phyloP scores from a whole-genome alignment of 1,140 invertebrate species.

The Hycleus phaleratus region DNA sequence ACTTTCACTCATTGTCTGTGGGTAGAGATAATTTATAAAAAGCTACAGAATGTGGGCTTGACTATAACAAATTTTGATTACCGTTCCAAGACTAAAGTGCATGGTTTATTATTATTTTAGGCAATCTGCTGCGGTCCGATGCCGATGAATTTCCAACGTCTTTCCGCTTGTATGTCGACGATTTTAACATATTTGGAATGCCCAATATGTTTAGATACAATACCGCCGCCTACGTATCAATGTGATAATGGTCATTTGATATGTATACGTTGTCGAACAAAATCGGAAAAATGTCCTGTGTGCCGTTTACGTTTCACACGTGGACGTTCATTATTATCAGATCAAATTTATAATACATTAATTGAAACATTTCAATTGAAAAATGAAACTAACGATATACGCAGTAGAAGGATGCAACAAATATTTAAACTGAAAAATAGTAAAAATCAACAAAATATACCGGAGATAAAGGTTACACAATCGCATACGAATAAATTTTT shows the following conservation, averaged over 20 bases:
- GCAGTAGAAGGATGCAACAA: conserved; percentile 27
- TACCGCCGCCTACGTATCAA: conserved; percentile 53
- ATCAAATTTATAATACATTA: conserved; percentile 47
- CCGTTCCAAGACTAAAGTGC: too few relatives aligned
- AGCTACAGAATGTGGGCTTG: too few relatives aligned
- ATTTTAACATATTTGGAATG: conserved; percentile 53
- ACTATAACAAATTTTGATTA: too few relatives aligned
- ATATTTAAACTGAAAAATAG: conserved; percentile 26
- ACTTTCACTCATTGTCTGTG: too few relatives aligned
- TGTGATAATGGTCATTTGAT: conserved; percentile 60
- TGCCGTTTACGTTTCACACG: conserved; percentile 48
- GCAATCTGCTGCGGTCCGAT: conserved; percentile 47
- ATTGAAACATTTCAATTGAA: conserved; percentile 43
- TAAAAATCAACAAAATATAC: conserved; percentile 27
- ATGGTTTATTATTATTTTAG: conserved; percentile 26
- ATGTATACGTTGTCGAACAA: conserved; percentile 51
- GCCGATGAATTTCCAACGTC: conserved; percentile 44
- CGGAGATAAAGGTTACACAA: conserved; percentile 33
- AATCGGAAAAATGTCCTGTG: conserved; percentile 52
- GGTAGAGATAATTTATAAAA: too few relatives aligned
- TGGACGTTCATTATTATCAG: conserved; percentile 49
- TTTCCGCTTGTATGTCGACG: conserved; percentile 44
- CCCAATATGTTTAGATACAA: conserved; percentile 53
- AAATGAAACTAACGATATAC: conserved; percentile 29
- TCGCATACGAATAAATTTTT: conserved; percentile 42